Percentiles rank a stretch among this genome's conserved stretches.
phyloP scores from a whole-genome alignment of 2,113 vertebrate genomes.

The Cheirogaleus medius region DNA sequence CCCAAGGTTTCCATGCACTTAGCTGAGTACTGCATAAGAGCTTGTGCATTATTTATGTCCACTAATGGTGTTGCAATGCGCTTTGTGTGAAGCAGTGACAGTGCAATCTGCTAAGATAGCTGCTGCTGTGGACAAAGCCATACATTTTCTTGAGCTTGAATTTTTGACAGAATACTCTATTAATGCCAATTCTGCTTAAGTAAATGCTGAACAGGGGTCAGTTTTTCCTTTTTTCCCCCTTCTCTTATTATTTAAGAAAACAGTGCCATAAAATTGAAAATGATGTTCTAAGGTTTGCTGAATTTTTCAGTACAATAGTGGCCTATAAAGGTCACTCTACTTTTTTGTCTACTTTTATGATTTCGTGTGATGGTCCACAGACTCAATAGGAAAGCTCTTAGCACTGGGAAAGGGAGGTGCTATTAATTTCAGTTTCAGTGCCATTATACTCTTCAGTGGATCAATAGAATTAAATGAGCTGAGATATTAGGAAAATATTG shows the following conservation, averaged over 20 bases:
- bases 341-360: slow-evolving; percentile 85
- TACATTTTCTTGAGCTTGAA: slow-evolving; percentile 91
- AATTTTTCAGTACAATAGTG: slow-evolving; percentile 84
- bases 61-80: slow-evolving; percentile 97
- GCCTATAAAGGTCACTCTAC: slow-evolving; percentile 84
- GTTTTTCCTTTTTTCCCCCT: slow-evolving; percentile 79
- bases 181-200: slow-evolving; percentile 94
- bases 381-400: slow-evolving; percentile 85
- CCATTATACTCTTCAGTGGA: slow-evolving; percentile 86
- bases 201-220: slow-evolving; percentile 92
- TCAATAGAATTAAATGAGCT: slow-evolving; percentile 89
- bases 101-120: slow-evolving; percentile 96
- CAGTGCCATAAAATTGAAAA: slow-evolving; percentile 85
- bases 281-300: slow-evolving; percentile 84
- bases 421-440: slow-evolving; percentile 85
- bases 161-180: slow-evolving; percentile 96
- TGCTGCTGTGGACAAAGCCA: slow-evolving; percentile 95
- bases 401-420: slow-evolving; percentile 81
- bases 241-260: slow-evolving; percentile 87
- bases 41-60: slow-evolving; percentile 99
- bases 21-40: slow-evolving; percentile 95
- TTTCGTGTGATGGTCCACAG: slow-evolving; percentile 84
- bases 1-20: slow-evolving; percentile 98
- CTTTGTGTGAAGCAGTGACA: slow-evolving; percentile 94
- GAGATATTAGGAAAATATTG: slow-evolving; percentile 90